Percentiles rank a stretch among this genome's conserved stretches.
Conservation (phyloP, 2,888 invertebrate genomes). For the Lepidochrysops patricia region DNA sequence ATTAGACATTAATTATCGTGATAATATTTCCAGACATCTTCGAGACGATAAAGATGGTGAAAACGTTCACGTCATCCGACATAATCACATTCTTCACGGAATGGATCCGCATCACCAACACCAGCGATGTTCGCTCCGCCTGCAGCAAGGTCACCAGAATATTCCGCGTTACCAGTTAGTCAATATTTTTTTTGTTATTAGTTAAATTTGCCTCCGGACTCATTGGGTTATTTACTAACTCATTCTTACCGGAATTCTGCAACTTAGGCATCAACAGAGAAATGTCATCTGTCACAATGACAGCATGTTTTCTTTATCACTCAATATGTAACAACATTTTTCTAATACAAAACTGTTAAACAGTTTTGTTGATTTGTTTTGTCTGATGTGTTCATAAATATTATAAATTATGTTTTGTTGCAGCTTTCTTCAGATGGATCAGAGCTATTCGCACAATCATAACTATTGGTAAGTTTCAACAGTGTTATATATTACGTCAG, state of each 20-base stretch:
- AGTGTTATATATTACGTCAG: no score
- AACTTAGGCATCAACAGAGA: no score
- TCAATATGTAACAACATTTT: no score
- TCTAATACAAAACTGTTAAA: no score
- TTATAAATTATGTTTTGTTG: constrained; percentile 22
- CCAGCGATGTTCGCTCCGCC: constrained; percentile 36
- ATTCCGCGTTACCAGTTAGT: constrained; percentile 18
- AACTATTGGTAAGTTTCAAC: constrained; percentile 22
- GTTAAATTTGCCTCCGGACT: no score
- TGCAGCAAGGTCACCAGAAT: constrained; percentile 34
- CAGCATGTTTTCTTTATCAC: no score
- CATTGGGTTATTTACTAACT: no score
- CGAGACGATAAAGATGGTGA: constrained; percentile 37
- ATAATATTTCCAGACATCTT: constrained; percentile 43
- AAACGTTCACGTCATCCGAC: constrained; percentile 32
- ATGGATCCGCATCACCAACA: constrained; percentile 38
- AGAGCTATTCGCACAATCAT: constrained; percentile 25
- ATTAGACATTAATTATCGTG: no score
- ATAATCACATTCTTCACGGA: constrained; percentile 39
- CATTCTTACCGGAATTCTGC: no score
- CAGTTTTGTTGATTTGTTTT: no score
- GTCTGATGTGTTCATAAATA: no score
- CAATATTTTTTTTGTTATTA: not conserved
- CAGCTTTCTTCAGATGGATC: constrained; percentile 45
- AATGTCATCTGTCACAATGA: no score